Evolutionary conservation across 23 tunicate species (phyloP).

Genomic region (Ciona savignyi): DNA sequence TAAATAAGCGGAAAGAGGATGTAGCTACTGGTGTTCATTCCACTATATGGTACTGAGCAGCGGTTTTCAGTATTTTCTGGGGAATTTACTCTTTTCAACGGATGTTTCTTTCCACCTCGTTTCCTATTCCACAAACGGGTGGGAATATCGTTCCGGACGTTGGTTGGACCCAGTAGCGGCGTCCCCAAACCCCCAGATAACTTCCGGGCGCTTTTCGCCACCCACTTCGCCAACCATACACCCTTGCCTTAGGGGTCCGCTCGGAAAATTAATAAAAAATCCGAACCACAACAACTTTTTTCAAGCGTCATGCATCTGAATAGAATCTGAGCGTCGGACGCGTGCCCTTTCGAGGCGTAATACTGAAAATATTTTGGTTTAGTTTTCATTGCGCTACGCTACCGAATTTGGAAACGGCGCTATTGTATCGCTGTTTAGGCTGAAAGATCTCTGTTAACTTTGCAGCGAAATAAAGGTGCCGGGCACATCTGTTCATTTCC

Average conservation of each 20-base stretch:
- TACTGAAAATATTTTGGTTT: neutral
- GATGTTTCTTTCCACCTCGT: neutral
- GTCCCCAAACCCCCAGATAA: neutral
- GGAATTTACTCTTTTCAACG: neutral
- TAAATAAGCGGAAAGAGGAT: slow-evolving; percentile 19
- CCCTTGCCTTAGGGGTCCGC: neutral
- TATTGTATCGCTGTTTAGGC: too few species aligned
- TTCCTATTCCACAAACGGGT: neutral
- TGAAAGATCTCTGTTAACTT: too few species aligned
- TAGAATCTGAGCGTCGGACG: neutral
- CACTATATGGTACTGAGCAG: too few species aligned
- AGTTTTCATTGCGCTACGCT: neutral
- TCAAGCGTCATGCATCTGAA: neutral
- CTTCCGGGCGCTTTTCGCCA: neutral
- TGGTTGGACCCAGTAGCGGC: neutral
- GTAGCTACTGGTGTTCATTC: slow-evolving; percentile 4
- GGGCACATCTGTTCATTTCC: neutral
- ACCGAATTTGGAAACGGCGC: neutral
- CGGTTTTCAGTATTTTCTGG: too few species aligned
- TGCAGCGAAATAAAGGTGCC: too few species aligned
- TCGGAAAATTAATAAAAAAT: neutral
- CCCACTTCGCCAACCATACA: neutral
- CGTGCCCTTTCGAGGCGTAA: neutral
- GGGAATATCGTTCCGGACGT: neutral
- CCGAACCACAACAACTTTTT: neutral